These are phyloP conservation scores for Pristionchus exspectatus DNA, from an alignment of 2,888 invertebrate genomes.

Conservation along the genomic window DNA sequence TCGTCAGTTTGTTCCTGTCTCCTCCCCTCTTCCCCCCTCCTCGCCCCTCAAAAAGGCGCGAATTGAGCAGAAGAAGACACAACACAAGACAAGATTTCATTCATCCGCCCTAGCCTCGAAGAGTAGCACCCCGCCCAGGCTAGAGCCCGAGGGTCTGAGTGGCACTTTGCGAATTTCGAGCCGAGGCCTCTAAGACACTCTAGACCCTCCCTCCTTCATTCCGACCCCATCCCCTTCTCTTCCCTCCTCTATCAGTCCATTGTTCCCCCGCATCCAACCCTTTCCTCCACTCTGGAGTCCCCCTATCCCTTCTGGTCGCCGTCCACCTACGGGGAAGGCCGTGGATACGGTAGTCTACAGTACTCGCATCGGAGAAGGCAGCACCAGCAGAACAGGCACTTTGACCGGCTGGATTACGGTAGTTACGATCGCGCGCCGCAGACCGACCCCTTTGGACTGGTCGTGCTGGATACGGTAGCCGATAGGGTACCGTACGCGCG, in stretches of 20 bases:
- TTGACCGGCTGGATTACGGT: slow-evolving; percentile 26
- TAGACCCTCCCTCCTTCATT: slow-evolving; percentile 23
- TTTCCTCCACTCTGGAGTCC: slow-evolving; percentile 29
- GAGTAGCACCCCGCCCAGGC: not conserved
- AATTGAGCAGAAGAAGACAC: slow-evolving; percentile 46
- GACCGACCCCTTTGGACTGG: slow-evolving; percentile 34
- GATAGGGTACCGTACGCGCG: slow-evolving; percentile 38
- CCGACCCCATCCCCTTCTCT: slow-evolving; percentile 10
- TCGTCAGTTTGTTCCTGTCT: slow-evolving; percentile 21
- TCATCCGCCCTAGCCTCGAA: slow-evolving; percentile 35
- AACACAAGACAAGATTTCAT: slow-evolving; percentile 51
- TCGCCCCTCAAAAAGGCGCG: slow-evolving; percentile 36
- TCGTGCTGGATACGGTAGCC: slow-evolving; percentile 33
- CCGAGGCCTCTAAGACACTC: not conserved
- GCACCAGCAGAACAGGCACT: not conserved
- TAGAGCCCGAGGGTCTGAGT: slow-evolving; percentile 31
- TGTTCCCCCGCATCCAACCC: not conserved
- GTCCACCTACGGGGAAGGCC: not conserved
- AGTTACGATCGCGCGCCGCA: not conserved
- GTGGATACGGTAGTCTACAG: not conserved
- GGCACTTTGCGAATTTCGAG: slow-evolving; percentile 42
- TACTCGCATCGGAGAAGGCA: not conserved
- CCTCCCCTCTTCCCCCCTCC: slow-evolving; percentile 45
- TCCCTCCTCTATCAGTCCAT: slow-evolving; percentile 47
- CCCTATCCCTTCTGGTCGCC: not conserved